phyloP scores from a whole-genome alignment of 2,113 vertebrate genomes.

The Cyanoramphus novaezelandiae region DNA sequence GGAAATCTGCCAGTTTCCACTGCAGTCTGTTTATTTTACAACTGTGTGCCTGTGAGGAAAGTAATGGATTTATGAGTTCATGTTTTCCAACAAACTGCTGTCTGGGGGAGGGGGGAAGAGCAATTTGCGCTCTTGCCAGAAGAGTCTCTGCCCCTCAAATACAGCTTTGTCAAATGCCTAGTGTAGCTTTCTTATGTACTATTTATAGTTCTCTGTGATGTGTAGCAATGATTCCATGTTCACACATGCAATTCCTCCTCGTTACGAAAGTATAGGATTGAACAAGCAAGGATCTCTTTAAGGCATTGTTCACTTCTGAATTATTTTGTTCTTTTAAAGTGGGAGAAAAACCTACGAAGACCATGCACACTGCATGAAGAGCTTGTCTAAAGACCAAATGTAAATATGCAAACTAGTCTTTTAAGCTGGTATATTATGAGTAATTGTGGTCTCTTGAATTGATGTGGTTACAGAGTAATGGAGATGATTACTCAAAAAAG shows the following conservation, averaged over 20 bases:
- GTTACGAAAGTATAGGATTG: neutral
- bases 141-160: neutral
- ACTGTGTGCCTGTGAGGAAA: neutral
- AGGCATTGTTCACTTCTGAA: neutral
- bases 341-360: neutral
- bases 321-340: neutral
- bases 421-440: neutral
- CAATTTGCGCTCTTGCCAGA: neutral
- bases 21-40: slow-evolving; percentile 10
- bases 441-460: slow-evolving; percentile 1
- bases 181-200: neutral
- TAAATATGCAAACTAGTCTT: neutral
- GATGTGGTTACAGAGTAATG: slow-evolving; percentile 18
- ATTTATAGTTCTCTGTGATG: neutral
- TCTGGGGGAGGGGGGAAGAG: neutral
- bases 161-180: neutral
- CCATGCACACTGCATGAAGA: neutral
- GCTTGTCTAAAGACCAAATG: neutral
- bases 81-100: slow-evolving; percentile 7
- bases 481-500: neutral
- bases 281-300: neutral
- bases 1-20: neutral
- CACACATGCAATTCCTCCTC: neutral
- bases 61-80: neutral
- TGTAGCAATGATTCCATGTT: neutral